These are phyloP conservation scores for Cerastis leucographa DNA, from an alignment of 2,888 invertebrate species.

Conservation along the genomic window DNA sequence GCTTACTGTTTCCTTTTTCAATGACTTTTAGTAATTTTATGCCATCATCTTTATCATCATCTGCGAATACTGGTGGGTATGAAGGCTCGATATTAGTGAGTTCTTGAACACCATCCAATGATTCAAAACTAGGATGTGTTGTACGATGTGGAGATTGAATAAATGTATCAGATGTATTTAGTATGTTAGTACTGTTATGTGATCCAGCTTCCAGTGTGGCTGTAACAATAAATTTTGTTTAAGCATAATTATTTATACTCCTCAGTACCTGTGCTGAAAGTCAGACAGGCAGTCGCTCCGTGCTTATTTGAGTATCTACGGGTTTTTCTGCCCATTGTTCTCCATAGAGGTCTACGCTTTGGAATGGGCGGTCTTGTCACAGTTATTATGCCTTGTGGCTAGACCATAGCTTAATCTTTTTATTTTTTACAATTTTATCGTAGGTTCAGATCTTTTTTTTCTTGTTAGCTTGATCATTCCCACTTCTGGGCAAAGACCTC, in stretches of 20 bases:
- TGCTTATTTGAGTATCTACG: no score
- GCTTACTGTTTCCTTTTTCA: neutral
- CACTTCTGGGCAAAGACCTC: no score
- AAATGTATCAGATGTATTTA: neutral
- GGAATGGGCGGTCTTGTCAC: no score
- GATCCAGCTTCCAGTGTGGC: neutral
- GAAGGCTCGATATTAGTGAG: neutral
- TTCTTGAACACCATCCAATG: neutral
- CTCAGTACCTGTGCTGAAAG: neutral
- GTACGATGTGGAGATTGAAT: neutral
- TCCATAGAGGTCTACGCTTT: no score
- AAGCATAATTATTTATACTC: neutral
- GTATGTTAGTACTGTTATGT: neutral
- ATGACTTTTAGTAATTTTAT: neutral
- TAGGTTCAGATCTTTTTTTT: no score
- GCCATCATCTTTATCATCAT: neutral
- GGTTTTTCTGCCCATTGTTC: no score
- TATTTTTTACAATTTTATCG: no score
- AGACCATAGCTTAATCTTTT: no score
- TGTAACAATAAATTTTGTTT: conserved; percentile 22
- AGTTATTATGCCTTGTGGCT: no score
- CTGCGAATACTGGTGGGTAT: conserved; percentile 19
- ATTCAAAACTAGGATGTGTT: neutral
- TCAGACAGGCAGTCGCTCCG: neutral
- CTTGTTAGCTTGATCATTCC: no score